These are phyloP conservation scores for Catharus ustulatus DNA, from an alignment of 2,797 vertebrate species.

Conservation along the genomic window DNA sequence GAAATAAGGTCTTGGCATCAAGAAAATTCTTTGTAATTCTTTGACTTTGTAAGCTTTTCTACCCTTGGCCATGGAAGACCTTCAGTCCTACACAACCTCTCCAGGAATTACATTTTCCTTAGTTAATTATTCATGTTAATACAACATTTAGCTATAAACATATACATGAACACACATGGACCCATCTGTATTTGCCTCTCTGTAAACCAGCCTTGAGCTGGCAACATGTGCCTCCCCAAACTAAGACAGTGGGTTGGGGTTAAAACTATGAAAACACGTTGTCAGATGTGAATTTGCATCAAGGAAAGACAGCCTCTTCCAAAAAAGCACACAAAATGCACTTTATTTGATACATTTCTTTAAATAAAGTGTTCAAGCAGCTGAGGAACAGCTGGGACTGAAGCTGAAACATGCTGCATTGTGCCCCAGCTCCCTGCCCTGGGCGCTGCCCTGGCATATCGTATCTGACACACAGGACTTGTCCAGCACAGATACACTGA, in stretches of 20 bases:
- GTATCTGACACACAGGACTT: not conserved
- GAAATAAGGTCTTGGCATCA: not conserved
- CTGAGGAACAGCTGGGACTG: not conserved
- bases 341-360: not conserved
- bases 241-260: not conserved
- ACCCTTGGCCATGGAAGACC: not conserved
- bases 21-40: not conserved
- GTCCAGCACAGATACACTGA: not conserved
- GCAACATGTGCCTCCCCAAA: not conserved
- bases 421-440: fast-evolving
- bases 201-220: not conserved
- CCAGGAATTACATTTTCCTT: not conserved
- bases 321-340: not conserved
- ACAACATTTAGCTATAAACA: slow-evolving; percentile 4
- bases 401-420: not conserved
- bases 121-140: not conserved
- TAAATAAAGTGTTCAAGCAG: not conserved
- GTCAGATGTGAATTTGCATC: not conserved
- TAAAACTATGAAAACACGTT: not conserved
- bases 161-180: not conserved
- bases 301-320: not conserved
- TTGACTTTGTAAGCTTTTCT: not conserved
- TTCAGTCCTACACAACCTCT: not conserved
- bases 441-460: not conserved
- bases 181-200: not conserved